These are phyloP conservation scores for Eupsittula cactorum DNA, from an alignment of 2,113 vertebrate genomes.

Conservation along the genomic window DNA sequence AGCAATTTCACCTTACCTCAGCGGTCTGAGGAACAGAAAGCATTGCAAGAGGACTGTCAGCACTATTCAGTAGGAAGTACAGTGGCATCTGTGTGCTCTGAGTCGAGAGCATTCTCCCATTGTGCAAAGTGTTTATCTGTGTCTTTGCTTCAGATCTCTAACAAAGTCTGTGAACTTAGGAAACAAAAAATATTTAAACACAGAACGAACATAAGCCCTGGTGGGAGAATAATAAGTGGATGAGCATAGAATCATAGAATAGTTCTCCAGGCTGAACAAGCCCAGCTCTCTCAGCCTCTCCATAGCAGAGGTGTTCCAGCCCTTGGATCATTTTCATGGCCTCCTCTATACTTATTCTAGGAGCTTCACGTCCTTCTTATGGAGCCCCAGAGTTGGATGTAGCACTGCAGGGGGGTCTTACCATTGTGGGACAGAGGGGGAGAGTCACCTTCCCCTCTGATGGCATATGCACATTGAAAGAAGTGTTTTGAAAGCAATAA, in stretches of 20 bases:
- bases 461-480: neutral
- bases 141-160: neutral
- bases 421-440: too few species aligned
- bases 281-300: neutral
- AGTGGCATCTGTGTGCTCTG: neutral
- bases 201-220: neutral
- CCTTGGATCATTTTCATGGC: neutral
- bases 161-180: neutral
- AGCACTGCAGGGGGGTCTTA: neutral
- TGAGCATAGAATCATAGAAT: neutral
- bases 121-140: neutral
- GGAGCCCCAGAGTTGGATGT: neutral
- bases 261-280: neutral
- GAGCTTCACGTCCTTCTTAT: neutral
- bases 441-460: neutral
- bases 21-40: neutral
- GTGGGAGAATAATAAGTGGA: neutral
- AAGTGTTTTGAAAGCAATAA: neutral
- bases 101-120: accelerated
- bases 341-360: neutral
- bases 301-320: neutral
- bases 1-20: neutral
- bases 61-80: neutral
- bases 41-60: neutral
- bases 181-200: neutral